Base-by-base conservation (phyloP, 2,797 vertebrate species). In the Pseudomugil gertrudae region DNA sequence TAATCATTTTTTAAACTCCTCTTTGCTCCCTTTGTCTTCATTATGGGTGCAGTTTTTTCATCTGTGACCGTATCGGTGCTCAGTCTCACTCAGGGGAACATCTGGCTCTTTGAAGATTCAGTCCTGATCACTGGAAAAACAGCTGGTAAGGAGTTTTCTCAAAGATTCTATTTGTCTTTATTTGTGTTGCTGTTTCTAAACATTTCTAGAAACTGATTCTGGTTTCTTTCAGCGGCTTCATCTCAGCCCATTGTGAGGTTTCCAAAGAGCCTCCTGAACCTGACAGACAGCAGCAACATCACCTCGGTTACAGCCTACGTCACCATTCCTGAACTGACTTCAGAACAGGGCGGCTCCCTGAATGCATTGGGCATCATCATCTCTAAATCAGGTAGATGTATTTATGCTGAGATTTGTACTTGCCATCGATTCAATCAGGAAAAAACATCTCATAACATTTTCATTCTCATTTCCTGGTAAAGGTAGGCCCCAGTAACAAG, bases 81-180 rank as follows among this genome's bases (percentile, higher is more conserved):
- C 19, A 90, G 92, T 29, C 91, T 95, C 91, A 95, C 87, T 75
- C 95, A 94, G 90, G 96, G 96, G 67, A 96, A 96, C 91, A 91
- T 97, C 79, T 97, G 96, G 96, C 87, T 97, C 15, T 98, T 96
- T 92, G 94, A 98, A 83, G 95, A 98, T 69, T 95, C 90, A 4
- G 83, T 98, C 79, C 88, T 96, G 80, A 95, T 98, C 85, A 95
- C 94, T 76, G 94, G 92, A 58, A 96, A 94, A 93, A 84, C 93
- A 72, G 93, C 94, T 77, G 96, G 96, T 97, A 93, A 9, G n/a
- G 40, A n/a, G 15, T 51, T 43, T 43, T 43, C 40, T 7, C 7
- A n/a, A n/a, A n/a, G n/a, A n/a, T n/a, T n/a, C n/a, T n/a, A n/a
- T n/a, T n/a, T n/a, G n/a, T n/a, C n/a, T n/a, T n/a, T n/a, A n/a